Evolutionary conservation across 2,888 invertebrate genomes (phyloP).

Genomic region (Aromia moschata): DNA sequence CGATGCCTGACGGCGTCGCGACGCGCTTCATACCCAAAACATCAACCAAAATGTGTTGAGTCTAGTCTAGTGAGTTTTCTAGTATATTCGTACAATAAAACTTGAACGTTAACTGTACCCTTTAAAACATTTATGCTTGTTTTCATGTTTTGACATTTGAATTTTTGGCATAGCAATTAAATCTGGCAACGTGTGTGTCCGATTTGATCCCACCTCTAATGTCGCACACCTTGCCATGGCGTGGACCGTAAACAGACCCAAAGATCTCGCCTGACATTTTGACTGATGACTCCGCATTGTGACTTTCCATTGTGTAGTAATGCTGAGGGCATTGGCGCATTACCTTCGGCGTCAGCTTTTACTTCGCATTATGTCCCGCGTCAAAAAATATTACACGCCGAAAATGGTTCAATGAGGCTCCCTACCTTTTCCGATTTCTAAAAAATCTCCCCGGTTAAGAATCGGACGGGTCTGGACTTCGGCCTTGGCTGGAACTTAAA

Average conservation of each 20-base stretch:
- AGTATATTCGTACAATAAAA: no score
- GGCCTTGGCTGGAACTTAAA: conserved; percentile 3
- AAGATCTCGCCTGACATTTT: conserved; percentile 41
- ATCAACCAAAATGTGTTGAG: no score
- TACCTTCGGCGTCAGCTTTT: conserved; percentile 15
- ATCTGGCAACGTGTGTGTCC: no score
- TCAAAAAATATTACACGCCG: background rate
- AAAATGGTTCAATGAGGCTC: conserved; percentile 10
- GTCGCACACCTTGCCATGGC: conserved; percentile 4
- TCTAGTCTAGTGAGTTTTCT: no score
- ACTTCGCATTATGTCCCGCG: background rate
- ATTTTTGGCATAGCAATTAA: no score
- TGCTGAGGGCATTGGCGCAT: conserved; percentile 24
- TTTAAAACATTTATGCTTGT: no score
- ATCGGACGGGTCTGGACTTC: background rate
- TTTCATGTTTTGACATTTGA: no score
- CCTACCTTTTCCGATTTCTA: background rate
- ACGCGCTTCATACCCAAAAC: no score
- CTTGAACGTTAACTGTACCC: no score
- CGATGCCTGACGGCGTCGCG: no score
- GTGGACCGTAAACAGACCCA: conserved; percentile 35
- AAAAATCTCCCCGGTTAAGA: background rate
- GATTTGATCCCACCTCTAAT: background rate
- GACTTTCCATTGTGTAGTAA: conserved; percentile 25
- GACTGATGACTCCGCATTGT: conserved; percentile 42